phyloP scores from a whole-genome alignment of 2,113 vertebrate species.

The Camelus bactrianus region DNA sequence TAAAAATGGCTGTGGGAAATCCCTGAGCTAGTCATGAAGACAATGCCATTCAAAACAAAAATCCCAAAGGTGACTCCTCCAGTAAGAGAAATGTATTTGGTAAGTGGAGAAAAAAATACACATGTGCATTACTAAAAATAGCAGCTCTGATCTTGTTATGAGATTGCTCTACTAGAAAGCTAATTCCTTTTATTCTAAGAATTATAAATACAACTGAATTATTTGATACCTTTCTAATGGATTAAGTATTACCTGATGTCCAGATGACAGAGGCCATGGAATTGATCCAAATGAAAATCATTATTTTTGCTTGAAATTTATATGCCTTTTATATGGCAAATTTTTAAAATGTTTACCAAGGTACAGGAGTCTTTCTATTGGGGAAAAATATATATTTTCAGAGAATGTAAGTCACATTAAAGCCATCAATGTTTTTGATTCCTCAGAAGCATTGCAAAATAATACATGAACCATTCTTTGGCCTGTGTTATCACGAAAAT shows the following conservation, averaged over 20 bases:
- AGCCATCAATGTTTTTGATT: background rate
- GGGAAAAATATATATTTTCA: background rate
- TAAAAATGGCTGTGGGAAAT: slow-evolving; percentile 66
- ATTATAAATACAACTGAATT: background rate
- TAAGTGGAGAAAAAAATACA: background rate
- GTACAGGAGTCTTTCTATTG: slow-evolving; percentile 9
- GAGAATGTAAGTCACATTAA: background rate
- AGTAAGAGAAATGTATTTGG: background rate
- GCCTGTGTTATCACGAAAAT: background rate
- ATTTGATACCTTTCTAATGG: slow-evolving; percentile 28
- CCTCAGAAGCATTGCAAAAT: background rate
- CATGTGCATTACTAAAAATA: slow-evolving; percentile 34
- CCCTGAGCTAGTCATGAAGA: slow-evolving; percentile 74
- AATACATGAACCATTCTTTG: background rate
- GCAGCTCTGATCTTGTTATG: fast-evolving
- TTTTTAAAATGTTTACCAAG: background rate
- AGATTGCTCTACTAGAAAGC: background rate
- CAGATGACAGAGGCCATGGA: background rate
- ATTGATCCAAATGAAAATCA: background rate
- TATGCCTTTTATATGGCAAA: background rate
- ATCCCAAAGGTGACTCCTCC: slow-evolving; percentile 32
- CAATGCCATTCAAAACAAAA: slow-evolving; percentile 71
- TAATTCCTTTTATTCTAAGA: background rate
- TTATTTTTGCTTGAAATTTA: background rate
- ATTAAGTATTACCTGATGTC: background rate